Base-by-base conservation (phyloP, 1,140 invertebrate species). In the Bilobella aurantiaca region DNA sequence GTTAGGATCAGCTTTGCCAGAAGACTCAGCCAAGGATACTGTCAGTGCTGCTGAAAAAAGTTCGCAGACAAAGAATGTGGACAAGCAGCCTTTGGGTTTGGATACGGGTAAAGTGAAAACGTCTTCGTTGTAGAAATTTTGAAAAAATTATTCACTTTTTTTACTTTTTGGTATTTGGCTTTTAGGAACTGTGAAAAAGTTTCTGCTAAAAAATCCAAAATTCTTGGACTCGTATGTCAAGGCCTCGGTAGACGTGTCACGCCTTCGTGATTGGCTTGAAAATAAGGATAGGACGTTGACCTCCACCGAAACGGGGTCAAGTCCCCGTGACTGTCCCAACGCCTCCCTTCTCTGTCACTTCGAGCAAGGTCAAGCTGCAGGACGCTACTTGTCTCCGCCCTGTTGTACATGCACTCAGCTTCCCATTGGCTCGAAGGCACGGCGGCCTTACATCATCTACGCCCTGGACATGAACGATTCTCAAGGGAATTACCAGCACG, bases 381-480 rank as follows among this genome's bases (percentile, higher is more conserved):
- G 49, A 53, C 12, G 23, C 14, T 53, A 16, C 49, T 23, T 53
- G 14, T 12, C 5, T 12, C 8, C 8, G 14, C 5, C 49, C 8
- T 53, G 49, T 23, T 53, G 49, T 23, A 53, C 12, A 5, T 53
- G 49, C 23, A 53, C 49, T 53, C 49, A 53, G 21, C 49, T 53
- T 23, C 49, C 49, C 5, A 5, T 12, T 53, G 12, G 14, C 14
- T 5, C 49, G 23, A 53, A 23, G 21, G 25, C 12, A 18, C 49
- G 49, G 21, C 49, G 49, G 3, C 49, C 49, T 53, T 53, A 53
- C 49, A 53, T 53, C 49, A 53, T 53, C 49, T 53, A 53, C 49
- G 49, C 49, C 8, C 5, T 12, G 14, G 49, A 53, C 8, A 23
- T 5, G 49, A 23, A 16, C 14, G 49, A 23, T 5, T 8, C 5